phyloP scores from a whole-genome alignment of 2,888 invertebrate species.

The Philereme transversata region DNA sequence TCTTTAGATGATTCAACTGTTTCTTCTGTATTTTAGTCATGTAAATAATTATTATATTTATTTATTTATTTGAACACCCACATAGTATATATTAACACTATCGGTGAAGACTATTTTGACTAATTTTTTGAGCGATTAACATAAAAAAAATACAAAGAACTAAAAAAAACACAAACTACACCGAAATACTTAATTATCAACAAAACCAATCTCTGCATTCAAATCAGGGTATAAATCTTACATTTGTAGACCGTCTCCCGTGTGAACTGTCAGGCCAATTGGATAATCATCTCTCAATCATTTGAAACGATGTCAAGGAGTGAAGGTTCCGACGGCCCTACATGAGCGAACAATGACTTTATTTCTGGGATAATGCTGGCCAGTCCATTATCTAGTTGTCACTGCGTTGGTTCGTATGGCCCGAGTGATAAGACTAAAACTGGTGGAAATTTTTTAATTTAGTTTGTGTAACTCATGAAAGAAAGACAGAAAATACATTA shows the following conservation, averaged over 20 bases:
- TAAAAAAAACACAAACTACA: no score
- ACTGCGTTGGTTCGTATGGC: conserved; percentile 18
- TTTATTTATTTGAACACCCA: no score
- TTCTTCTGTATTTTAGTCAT: no score
- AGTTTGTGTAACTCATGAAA: neutral
- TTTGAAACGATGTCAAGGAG: conserved; percentile 54
- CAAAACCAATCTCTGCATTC: no score
- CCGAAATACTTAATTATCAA: no score
- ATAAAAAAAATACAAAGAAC: no score
- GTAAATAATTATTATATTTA: no score
- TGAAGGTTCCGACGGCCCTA: conserved; percentile 41
- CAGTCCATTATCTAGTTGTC: conserved; percentile 45
- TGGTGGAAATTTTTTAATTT: neutral
- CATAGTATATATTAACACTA: no score
- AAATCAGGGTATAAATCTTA: neutral
- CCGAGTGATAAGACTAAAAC: conserved; percentile 12
- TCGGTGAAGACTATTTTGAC: no score
- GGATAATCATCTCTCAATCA: conserved; percentile 31
- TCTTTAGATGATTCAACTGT: no score
- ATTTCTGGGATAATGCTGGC: conserved; percentile 44
- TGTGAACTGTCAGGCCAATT: conserved; percentile 28
- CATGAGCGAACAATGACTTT: conserved; percentile 39
- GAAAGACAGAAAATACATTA: no score
- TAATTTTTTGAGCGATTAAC: no score
- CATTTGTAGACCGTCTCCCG: conserved; percentile 8